Base-by-base conservation (phyloP, 1,140 invertebrate species). In the Aphelenchoides fujianensis region DNA sequence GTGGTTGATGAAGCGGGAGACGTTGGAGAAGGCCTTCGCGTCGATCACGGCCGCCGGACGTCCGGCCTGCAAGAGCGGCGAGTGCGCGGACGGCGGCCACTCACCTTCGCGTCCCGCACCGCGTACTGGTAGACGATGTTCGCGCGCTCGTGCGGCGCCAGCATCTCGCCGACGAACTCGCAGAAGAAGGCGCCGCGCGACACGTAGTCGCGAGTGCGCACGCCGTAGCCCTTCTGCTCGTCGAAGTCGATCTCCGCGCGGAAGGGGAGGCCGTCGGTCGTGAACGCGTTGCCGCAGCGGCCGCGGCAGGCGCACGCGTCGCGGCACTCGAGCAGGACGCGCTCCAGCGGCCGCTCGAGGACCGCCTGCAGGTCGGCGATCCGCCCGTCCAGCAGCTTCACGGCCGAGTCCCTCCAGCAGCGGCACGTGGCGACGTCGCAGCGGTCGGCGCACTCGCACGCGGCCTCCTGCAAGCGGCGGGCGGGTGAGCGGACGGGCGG, bases 141-240 rank as follows among this genome's bases (percentile, higher is more conserved):
- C 23, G 12, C 41, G 23, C 68, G 9, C 70, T 12, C 63, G 3
- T 19, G 12, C 37, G 34, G 31, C 2, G 7, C 28, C 55, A 69
- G 31, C 9, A 69, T 66, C 37, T 69, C 68, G 2, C 68, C 68
- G 3, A 69, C 27, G 32, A 34, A 69, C 37, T 69, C 68, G 16
- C 68, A 3, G 7, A 69, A 63, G 30, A 69, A 69, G 31, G 57
- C 16, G 12, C 68, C 68, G 23, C 9, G 2, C 30, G 30, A 7
- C 31, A 28, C 30, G 12, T n/a, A 16, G n/a, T 69, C 68, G 3
- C 30, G n/a, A 28, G 37, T 69, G 2, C 68, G 68, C 64, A 63
- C 30, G n/a, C 68, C 68, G 30, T 68, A 69, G 2, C 55, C 68
- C 16, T 28, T 66, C n/a, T 27, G 3, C 12, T 69, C 63, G 16